These are phyloP conservation scores for Tiphia femorata DNA, from an alignment of 2,888 invertebrate genomes.

Conservation along the genomic window DNA sequence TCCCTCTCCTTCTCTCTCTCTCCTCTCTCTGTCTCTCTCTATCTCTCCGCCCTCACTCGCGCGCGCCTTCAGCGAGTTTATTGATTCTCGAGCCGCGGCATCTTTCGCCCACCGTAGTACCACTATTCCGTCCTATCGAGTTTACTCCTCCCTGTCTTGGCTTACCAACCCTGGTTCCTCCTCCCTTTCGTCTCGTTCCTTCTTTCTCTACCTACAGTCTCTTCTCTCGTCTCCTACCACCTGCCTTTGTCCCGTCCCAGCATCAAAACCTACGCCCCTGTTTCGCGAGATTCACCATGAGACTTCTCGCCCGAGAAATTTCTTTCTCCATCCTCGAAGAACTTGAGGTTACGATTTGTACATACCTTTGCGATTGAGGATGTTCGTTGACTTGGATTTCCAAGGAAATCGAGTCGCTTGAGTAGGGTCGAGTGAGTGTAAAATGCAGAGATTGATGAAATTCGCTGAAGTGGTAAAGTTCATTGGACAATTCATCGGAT, in stretches of 20 bases:
- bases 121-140: conserved; percentile 51
- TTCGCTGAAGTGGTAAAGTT: too few species aligned
- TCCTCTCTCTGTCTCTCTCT: conserved; percentile 10
- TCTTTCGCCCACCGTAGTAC: conserved; percentile 53
- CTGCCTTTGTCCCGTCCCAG: too few species aligned
- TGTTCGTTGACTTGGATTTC: too few species aligned
- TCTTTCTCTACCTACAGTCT: too few species aligned
- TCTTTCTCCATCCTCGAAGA: background rate
- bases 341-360: too few species aligned
- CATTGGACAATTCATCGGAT: too few species aligned
- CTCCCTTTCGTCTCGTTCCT: conserved; percentile 4
- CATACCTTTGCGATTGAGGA: too few species aligned
- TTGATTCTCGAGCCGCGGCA: conserved; percentile 64
- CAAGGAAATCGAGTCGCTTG: too few species aligned
- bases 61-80: conserved; percentile 58
- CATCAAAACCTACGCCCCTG: conserved; percentile 11
- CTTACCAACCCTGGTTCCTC: conserved; percentile 37
- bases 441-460: too few species aligned
- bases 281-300: conserved; percentile 4
- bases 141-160: conserved; percentile 52
- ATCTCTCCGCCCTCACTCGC: too few species aligned
- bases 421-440: too few species aligned
- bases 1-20: conserved; percentile 17
- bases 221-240: too few species aligned
- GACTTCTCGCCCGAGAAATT: background rate